These are phyloP conservation scores for Myripristis jacobus DNA, from an alignment of 2,797 vertebrate genomes.

Conservation along the genomic window DNA sequence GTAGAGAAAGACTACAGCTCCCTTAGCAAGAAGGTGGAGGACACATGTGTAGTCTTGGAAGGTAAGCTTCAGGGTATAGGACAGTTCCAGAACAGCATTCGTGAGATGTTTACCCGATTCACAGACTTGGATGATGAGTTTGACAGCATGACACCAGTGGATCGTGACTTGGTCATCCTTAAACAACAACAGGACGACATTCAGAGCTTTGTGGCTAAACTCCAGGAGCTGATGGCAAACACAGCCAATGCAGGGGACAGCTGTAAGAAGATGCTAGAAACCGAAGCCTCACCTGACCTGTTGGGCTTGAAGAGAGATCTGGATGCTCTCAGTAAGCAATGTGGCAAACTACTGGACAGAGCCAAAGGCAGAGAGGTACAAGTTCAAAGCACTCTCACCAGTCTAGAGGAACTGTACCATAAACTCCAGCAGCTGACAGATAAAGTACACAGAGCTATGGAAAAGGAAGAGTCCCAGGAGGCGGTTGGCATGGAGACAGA, in stretches of 20 bases:
- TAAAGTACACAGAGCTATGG: constrained; percentile 84
- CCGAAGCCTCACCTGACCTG: constrained; percentile 93
- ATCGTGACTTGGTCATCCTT: constrained; percentile 84
- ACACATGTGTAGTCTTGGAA: constrained; percentile 90
- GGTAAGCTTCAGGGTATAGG: constrained; percentile 96
- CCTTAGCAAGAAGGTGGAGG: constrained; percentile 87
- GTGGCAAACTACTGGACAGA: constrained; percentile 93
- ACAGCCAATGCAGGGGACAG: constrained; percentile 89
- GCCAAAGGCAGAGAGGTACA: constrained; percentile 88
- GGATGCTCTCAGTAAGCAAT: constrained; percentile 94
- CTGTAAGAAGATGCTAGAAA: constrained; percentile 93
- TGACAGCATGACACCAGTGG: constrained; percentile 92
- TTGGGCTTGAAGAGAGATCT: constrained; percentile 93
- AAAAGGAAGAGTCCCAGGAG: constrained; percentile 92
- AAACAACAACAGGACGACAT: constrained; percentile 86
- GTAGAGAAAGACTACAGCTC: constrained; percentile 86
- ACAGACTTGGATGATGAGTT: constrained; percentile 97
- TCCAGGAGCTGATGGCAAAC: constrained; percentile 89
- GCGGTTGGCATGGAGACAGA: constrained; percentile 96
- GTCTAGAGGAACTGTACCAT: constrained; percentile 88
- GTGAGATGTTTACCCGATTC: constrained; percentile 95
- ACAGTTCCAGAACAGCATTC: constrained; percentile 95
- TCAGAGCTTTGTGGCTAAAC: constrained; percentile 86
- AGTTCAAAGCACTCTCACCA: constrained; percentile 84
- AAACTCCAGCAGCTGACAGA: constrained; percentile 84